phyloP scores from a whole-genome alignment of 2,797 vertebrate genomes.

The Lagocephalus sceleratus region DNA sequence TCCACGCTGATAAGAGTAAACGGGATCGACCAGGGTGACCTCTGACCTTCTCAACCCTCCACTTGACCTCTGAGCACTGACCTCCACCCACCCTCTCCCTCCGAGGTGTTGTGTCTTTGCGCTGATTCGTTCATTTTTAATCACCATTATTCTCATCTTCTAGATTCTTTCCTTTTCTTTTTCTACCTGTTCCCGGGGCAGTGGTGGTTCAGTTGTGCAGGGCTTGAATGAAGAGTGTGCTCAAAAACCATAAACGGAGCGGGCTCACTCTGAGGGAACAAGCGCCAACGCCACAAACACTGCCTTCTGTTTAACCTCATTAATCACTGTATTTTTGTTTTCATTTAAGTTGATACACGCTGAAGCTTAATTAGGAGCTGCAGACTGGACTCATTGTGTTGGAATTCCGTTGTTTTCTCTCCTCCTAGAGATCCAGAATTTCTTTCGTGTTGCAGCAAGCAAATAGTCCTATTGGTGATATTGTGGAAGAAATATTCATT shows the following conservation, averaged over 20 bases:
- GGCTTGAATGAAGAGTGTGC: constrained; percentile 97
- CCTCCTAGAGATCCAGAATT: no score
- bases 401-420: no score
- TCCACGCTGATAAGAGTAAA: neutral
- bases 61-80: constrained; percentile 52
- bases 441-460: no score
- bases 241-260: constrained; percentile 86
- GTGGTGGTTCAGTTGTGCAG: constrained; percentile 60
- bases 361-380: constrained; percentile 8
- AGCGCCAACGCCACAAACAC: constrained; percentile 73
- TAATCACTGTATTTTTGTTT: neutral
- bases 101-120: constrained; percentile 80
- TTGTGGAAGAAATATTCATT: no score
- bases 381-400: constrained; percentile 1
- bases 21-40: constrained; percentile 31
- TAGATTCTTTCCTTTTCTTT: neutral
- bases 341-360: constrained; percentile 5
- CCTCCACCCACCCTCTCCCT: constrained; percentile 41
- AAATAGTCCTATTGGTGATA: no score
- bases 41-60: constrained; percentile 37
- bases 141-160: constrained; percentile 11
- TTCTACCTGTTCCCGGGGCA: constrained; percentile 26
- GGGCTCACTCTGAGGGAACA: constrained; percentile 89
- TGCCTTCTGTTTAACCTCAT: constrained; percentile 38
- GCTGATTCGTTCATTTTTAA: constrained; percentile 67